phyloP scores from a whole-genome alignment of 2,797 vertebrate genomes.

The Onychomys arenicola region DNA sequence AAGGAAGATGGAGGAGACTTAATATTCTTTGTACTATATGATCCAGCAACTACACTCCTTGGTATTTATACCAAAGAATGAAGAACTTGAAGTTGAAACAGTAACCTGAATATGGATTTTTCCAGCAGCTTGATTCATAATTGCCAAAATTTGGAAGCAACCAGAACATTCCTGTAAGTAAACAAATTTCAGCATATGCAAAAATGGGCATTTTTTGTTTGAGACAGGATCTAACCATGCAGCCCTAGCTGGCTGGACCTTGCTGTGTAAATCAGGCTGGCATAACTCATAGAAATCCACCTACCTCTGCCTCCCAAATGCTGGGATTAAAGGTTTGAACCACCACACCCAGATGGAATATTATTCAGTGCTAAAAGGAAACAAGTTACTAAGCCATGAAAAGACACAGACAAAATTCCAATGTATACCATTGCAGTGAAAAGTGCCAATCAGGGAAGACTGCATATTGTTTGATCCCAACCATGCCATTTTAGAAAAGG shows the following conservation, averaged over 20 bases:
- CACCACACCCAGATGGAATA: background rate
- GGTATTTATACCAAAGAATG: background rate
- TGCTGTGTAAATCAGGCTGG: background rate
- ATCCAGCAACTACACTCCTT: background rate
- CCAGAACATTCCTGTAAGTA: background rate
- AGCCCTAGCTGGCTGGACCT: background rate
- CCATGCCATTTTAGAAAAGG: background rate
- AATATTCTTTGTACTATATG: background rate
- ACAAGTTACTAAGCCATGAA: conserved; percentile 3
- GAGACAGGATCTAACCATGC: background rate
- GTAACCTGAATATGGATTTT: background rate
- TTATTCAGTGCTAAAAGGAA: background rate
- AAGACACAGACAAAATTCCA: background rate
- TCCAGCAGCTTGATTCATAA: background rate
- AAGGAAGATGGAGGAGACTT: background rate
- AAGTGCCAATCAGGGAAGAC: background rate
- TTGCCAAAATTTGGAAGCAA: background rate
- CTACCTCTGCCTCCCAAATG: background rate
- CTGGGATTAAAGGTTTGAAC: background rate
- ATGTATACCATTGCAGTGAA: background rate
- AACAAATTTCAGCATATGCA: background rate
- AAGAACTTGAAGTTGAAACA: background rate
- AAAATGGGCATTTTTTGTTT: background rate
- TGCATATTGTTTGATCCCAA: background rate
- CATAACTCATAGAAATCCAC: background rate